A percentile compares a stretch with the other conserved stretches of the same genome.
Conservation (phyloP, 2,113 vertebrate genomes). For the Gulo gulo region DNA sequence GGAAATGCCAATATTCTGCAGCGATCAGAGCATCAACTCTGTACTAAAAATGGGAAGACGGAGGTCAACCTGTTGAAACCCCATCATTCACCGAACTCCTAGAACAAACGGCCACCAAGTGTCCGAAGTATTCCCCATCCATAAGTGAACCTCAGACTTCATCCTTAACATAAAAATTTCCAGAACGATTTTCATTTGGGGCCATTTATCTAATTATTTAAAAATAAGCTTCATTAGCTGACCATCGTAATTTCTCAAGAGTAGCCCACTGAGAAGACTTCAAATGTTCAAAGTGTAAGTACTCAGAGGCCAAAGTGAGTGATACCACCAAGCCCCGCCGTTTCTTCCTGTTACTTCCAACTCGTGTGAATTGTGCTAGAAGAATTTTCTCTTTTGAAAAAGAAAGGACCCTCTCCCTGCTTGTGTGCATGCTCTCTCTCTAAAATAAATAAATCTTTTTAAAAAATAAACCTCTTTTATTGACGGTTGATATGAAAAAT, state of each 20-base stretch:
- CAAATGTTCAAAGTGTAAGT: not conserved
- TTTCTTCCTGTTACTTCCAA: not conserved
- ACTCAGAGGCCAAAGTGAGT: not conserved
- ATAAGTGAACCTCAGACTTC: not conserved
- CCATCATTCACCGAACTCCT: not conserved
- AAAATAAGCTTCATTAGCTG: not conserved
- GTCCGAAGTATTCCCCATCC: not conserved
- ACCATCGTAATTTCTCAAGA: not conserved
- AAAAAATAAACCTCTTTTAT: not conserved
- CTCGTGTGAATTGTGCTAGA: not conserved
- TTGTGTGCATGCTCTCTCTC: accelerated
- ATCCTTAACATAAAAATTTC: not conserved
- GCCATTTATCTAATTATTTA: not conserved
- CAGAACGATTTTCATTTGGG: not conserved
- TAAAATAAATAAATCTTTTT: not conserved
- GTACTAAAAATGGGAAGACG: not conserved
- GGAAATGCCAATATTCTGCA: not conserved
- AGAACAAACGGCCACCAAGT: not conserved
- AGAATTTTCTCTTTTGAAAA: not conserved
- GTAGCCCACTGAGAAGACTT: not conserved
- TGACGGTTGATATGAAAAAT: not conserved
- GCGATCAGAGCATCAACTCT: not conserved
- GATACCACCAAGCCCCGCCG: too few species aligned
- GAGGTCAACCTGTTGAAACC: not conserved
- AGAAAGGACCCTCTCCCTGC: not conserved